Percentiles rank a stretch among this genome's conserved stretches.
Evolutionary conservation across 1,140 invertebrate species (phyloP).

Genomic region (Polypedilum vanderplanki): DNA sequence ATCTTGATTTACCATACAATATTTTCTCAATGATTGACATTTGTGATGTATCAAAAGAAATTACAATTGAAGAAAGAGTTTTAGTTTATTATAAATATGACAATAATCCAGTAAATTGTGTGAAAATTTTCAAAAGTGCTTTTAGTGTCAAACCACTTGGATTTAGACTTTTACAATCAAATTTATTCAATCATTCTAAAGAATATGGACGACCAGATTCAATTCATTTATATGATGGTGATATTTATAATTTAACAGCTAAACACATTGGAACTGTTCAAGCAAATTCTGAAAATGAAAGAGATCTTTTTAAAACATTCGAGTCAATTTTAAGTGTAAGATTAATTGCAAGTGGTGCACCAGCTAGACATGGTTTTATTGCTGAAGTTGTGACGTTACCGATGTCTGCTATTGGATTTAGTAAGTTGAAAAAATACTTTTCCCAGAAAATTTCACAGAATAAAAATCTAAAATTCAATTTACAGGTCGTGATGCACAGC

Average conservation of each 20-base stretch:
- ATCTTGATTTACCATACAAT: slow-evolving; percentile 84
- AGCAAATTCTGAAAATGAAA: slow-evolving; percentile 60
- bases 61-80: slow-evolving; percentile 82
- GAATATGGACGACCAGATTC: slow-evolving; percentile 74
- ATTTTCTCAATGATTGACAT: slow-evolving; percentile 95
- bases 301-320: slow-evolving; percentile 65
- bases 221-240: slow-evolving; percentile 84
- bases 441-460: slow-evolving; percentile 21
- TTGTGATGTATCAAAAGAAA: slow-evolving; percentile 88
- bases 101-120: slow-evolving; percentile 90
- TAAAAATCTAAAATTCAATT: too few relatives aligned
- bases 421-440: slow-evolving; percentile 50
- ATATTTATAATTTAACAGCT: slow-evolving; percentile 80
- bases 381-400: slow-evolving; percentile 94
- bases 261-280: slow-evolving; percentile 63
- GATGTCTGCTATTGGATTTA: slow-evolving; percentile 79
- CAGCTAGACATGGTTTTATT: slow-evolving; percentile 90
- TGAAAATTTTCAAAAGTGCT: slow-evolving; percentile 90
- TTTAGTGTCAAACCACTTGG: slow-evolving; percentile 79
- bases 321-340: slow-evolving; percentile 81
- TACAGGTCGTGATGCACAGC: slow-evolving; percentile 81
- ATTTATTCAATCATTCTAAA: slow-evolving; percentile 83
- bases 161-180: slow-evolving; percentile 85
- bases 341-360: slow-evolving; percentile 90
- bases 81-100: slow-evolving; percentile 97